Evolutionary conservation across 2,113 vertebrate genomes (phyloP).

Genomic region (Calidris pygmaea): DNA sequence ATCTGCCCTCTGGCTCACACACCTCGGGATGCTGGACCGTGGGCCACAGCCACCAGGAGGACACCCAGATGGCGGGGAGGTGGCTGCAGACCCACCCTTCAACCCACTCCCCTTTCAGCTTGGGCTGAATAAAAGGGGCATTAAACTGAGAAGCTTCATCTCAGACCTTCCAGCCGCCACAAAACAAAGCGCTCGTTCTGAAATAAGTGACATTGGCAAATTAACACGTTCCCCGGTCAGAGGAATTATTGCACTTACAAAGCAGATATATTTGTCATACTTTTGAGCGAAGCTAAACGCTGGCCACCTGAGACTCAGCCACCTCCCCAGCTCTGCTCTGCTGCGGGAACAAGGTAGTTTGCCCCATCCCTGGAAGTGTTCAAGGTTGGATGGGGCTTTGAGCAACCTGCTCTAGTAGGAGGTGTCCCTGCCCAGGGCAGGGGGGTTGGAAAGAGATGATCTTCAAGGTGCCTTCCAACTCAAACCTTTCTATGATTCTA

Average conservation of each 20-base stretch:
- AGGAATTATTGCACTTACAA: not conserved
- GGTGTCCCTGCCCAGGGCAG: too few species aligned
- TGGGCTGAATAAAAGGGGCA: not conserved
- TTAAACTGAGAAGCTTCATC: not conserved
- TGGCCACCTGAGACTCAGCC: not conserved
- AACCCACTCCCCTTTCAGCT: not conserved
- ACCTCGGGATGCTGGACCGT: not conserved
- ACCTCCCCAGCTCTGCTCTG: not conserved
- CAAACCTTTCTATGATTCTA: too few species aligned
- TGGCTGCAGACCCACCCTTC: not conserved
- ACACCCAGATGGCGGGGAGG: not conserved
- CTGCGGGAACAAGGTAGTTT: not conserved
- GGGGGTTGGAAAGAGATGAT: too few species aligned
- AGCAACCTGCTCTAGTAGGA: too few species aligned
- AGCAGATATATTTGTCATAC: not conserved
- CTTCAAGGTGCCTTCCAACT: too few species aligned
- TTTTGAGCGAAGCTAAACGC: not conserved
- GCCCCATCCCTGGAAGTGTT: too few species aligned
- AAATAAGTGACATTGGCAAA: not conserved
- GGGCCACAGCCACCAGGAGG: not conserved
- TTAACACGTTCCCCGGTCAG: rapidly evolving
- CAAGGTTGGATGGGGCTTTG: too few species aligned
- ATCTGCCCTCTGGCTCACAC: not conserved
- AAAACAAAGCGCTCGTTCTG: not conserved
- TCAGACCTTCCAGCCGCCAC: not conserved